Conservation (phyloP, 1,140 invertebrate genomes). For the Solen grandis region DNA sequence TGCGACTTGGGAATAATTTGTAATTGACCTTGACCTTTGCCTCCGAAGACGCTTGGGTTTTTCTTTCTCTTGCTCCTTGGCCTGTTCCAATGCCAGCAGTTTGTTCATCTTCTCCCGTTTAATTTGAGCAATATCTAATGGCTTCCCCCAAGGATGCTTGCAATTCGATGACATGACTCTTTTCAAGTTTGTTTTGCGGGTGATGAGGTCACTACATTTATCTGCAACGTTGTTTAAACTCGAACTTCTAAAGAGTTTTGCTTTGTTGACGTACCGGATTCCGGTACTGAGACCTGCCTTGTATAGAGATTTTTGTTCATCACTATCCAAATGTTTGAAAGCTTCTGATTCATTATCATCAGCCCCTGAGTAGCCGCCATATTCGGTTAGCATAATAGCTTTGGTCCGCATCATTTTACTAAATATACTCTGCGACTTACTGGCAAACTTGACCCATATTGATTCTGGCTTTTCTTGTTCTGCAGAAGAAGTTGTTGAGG, state of each 20-base stretch:
- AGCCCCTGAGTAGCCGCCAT: neutral
- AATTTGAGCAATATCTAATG: slow-evolving; percentile 62
- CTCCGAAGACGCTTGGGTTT: neutral
- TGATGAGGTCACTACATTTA: neutral
- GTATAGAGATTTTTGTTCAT: slow-evolving; percentile 60
- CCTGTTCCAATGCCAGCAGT: slow-evolving; percentile 35
- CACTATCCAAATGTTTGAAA: slow-evolving; percentile 61
- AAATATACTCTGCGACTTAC: slow-evolving; percentile 27
- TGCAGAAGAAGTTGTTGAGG: neutral
- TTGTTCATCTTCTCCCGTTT: slow-evolving; percentile 51
- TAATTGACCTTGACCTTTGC: neutral
- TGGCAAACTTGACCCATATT: slow-evolving; percentile 58
- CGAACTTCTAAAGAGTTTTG: slow-evolving; percentile 60
- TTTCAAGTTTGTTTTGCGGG: neutral
- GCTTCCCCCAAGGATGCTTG: slow-evolving; percentile 53
- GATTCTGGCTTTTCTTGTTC: slow-evolving; percentile 1
- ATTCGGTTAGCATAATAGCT: slow-evolving; percentile 45
- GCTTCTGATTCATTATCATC: slow-evolving; percentile 54
- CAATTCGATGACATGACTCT: slow-evolving; percentile 56
- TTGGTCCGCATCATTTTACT: slow-evolving; percentile 57
- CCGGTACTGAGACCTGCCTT: slow-evolving; percentile 51
- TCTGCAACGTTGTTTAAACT: slow-evolving; percentile 43
- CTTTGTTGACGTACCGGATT: slow-evolving; percentile 46
- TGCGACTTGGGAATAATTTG: neutral
- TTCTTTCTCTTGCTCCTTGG: slow-evolving; percentile 20